phyloP scores from a whole-genome alignment of 2,113 vertebrate species.

The Fukomys damarensis region DNA sequence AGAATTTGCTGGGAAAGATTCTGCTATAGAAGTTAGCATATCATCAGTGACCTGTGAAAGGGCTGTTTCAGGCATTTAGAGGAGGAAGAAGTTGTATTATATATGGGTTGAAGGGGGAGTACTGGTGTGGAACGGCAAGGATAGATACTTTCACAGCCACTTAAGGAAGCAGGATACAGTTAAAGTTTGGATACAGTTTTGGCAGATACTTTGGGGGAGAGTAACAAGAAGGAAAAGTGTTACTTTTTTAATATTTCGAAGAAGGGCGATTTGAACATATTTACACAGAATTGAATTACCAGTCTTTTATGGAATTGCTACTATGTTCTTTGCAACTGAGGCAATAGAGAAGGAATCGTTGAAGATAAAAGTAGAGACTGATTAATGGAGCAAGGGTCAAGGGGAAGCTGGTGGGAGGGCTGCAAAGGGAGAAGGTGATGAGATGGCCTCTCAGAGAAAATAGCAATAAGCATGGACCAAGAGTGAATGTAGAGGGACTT shows the following conservation, averaged over 20 bases:
- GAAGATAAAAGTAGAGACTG: not conserved
- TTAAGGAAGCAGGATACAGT: not conserved
- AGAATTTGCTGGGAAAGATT: not conserved
- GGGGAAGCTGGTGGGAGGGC: not conserved
- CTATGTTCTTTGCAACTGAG: not conserved
- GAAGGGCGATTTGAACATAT: not conserved
- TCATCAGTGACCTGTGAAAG: not conserved
- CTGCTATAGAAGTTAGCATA: not conserved
- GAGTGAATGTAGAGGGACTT: not conserved
- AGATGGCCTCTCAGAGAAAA: not conserved
- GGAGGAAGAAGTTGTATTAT: not conserved
- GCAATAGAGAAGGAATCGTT: not conserved
- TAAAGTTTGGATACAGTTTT: not conserved
- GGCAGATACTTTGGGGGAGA: not conserved
- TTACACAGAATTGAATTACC: not conserved
- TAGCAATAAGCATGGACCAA: not conserved
- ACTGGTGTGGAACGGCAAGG: not conserved
- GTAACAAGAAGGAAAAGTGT: not conserved
- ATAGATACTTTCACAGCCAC: not conserved
- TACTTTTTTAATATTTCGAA: not conserved
- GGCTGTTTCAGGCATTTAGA: not conserved
- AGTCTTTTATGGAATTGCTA: not conserved
- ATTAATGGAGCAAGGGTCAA: not conserved
- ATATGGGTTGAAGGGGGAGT: fast-evolving
- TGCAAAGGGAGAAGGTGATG: no score